Base-by-base conservation (phyloP, 2,797 vertebrate species). In the Pantherophis alleghaniensis region DNA sequence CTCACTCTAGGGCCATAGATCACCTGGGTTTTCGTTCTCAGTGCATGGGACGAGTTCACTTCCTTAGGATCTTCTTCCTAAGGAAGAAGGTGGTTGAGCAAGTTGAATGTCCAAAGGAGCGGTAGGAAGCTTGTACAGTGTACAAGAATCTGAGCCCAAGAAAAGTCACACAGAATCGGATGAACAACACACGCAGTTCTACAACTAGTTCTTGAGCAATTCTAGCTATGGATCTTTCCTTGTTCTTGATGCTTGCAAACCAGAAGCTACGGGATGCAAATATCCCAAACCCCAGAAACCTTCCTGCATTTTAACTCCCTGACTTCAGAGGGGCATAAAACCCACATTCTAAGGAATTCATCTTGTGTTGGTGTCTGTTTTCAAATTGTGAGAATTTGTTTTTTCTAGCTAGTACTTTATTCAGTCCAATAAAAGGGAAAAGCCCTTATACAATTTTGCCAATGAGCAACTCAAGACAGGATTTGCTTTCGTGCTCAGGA, bases 61-160 rank as follows among this genome's bases (percentile, higher is more conserved):
- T 12, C 91, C 93, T 91, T 56, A 90, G 86, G 47, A 14, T 32
- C 16, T 55, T 90, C 47, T 47, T 59, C 42, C 42, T 42, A 42
- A 42, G 42, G 42, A 42, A 42, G 42, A 42, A 42, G 47, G 26
- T 60, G 86, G 56, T 4, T 16, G 18, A 86, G 32, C 47, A 32
- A 18, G 42, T 24, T 89, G 32, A 89, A 74, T 32, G 47, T 5
- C 28, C 18, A 59, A 32, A n/a, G 37, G 28, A 0, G 24, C 4
- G 1, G 37, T 24, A 32, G 87, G 55, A 74, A 63, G 53, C 20
- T 28, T 24, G 26, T 83, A 53, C 66, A 51, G 28, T n/a, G 32
- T 61, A 91, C 20, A 12, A n/a, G 37, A 79, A 61, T 7, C 16
- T 57, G 56, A 53, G 51, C 56, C 60, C 60, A 89, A 60, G 9